Conservation (phyloP, 1,140 invertebrate species). For the Drosophila yakuba region DNA sequence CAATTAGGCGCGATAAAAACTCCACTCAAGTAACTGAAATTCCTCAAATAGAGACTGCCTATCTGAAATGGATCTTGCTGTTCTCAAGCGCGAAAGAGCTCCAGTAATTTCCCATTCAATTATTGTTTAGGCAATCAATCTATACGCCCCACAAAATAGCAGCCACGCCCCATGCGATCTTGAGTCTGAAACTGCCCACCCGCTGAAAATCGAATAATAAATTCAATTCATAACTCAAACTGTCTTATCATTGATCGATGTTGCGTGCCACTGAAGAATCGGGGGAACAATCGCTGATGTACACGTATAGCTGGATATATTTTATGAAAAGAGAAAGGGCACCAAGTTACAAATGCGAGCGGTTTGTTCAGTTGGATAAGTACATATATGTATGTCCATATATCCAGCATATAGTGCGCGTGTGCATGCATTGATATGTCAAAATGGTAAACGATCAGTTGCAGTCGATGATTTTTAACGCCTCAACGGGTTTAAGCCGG, state of each 20-base stretch:
- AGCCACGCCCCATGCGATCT: constrained; percentile 11
- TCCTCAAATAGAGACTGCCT: neutral
- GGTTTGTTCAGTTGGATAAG: constrained; percentile 17
- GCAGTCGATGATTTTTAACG: constrained; percentile 61
- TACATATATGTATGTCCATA: neutral
- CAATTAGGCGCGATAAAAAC: neutral
- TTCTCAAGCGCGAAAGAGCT: neutral
- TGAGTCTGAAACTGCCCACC: constrained; percentile 12
- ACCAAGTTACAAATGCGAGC: constrained; percentile 2
- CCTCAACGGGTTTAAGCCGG: constrained; percentile 36
- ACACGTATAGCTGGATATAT: constrained; percentile 4
- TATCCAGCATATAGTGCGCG: constrained; percentile 10
- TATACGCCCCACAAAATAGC: constrained; percentile 7
- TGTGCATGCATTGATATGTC: constrained; percentile 30
- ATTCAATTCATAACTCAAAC: constrained; percentile 63
- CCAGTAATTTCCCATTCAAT: constrained; percentile 25
- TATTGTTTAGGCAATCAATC: constrained; percentile 38
- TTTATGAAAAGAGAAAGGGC: constrained; percentile 53
- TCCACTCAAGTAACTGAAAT: neutral
- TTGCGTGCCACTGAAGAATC: constrained; percentile 49
- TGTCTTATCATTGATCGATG: constrained; percentile 61
- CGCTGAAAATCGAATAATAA: constrained; percentile 54
- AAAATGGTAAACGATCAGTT: constrained; percentile 61
- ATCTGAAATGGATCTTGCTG: constrained; percentile 17
- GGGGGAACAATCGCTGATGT: neutral